Conservation (phyloP, 2,797 vertebrate genomes). For the Leptatherina wallacei region DNA sequence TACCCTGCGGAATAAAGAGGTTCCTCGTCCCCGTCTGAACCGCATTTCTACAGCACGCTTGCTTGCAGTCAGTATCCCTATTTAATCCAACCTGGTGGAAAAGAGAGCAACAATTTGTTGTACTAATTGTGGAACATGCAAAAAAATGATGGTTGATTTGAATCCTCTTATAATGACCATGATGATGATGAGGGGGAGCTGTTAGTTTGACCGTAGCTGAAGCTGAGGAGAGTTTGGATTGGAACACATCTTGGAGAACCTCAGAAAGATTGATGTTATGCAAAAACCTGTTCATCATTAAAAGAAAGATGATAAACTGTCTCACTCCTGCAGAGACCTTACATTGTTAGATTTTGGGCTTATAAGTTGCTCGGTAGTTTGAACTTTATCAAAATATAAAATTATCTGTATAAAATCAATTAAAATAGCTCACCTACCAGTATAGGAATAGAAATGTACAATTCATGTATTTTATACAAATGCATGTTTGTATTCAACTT, state of each 20-base stretch:
- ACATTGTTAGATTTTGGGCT: constrained; percentile 14
- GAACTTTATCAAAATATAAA: not conserved
- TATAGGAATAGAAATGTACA: not conserved
- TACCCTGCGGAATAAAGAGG: constrained; percentile 46
- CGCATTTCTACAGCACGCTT: constrained; percentile 40
- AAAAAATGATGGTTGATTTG: constrained; percentile 66
- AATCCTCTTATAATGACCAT: constrained; percentile 49
- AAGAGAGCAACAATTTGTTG: constrained; percentile 34
- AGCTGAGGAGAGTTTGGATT: constrained; percentile 45
- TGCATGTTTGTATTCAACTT: not conserved
- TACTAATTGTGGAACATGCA: constrained; percentile 38
- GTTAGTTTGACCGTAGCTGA: constrained; percentile 45
- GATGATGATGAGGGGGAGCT: constrained; percentile 42
- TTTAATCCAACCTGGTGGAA: constrained; percentile 9
- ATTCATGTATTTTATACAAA: not conserved
- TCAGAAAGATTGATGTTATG: constrained; percentile 48
- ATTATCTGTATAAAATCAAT: not conserved
- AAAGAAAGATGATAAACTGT: constrained; percentile 36
- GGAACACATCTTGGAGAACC: constrained; percentile 27
- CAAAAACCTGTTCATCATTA: constrained; percentile 24
- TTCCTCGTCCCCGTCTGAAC: constrained; percentile 34
- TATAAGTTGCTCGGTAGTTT: constrained; percentile 5
- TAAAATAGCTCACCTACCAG: not conserved
- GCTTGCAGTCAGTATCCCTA: constrained; percentile 28
- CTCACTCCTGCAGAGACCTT: constrained; percentile 1